Percentiles rank a stretch among this genome's conserved stretches.
Conservation (phyloP, 2,113 vertebrate genomes). For the Aspiorhynchus laticeps region DNA sequence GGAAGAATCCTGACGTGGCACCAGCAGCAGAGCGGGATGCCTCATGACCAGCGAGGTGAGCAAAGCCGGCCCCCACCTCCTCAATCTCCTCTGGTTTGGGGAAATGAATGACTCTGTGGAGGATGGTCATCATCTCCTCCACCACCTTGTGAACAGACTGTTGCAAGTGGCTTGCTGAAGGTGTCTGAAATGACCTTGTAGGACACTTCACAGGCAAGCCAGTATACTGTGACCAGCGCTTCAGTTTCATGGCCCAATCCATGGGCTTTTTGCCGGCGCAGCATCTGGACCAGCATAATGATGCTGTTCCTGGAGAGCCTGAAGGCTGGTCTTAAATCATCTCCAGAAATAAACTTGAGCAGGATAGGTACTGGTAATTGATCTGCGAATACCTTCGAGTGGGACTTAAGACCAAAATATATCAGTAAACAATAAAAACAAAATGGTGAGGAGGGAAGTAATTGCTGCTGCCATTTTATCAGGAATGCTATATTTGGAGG, state of each 20-base stretch:
- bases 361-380: too few relatives aligned
- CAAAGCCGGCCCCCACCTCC: too few relatives aligned
- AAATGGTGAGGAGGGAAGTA: too few relatives aligned
- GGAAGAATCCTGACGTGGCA: too few relatives aligned
- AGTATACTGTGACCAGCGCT: conserved; percentile 2
- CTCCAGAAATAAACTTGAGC: not conserved
- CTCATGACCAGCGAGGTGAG: too few relatives aligned
- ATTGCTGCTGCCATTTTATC: too few relatives aligned
- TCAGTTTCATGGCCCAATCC: conserved; percentile 36
- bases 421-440: too few relatives aligned
- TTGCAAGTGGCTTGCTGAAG: not conserved
- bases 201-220: conserved; percentile 17
- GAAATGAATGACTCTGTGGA: conserved; percentile 38
- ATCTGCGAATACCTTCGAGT: too few relatives aligned
- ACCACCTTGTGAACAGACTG: conserved; percentile 3
- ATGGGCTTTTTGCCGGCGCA: not conserved
- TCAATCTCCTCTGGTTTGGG: conserved; percentile 7
- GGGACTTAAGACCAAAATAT: too few relatives aligned
- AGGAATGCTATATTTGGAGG: too few relatives aligned
- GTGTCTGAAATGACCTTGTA: conserved; percentile 21
- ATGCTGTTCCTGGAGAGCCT: conserved; percentile 1
- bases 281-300: not conserved
- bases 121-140: not conserved
- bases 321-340: conserved; percentile 18
- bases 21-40: too few relatives aligned